Evolutionary conservation across 2,113 vertebrate species (phyloP), one percentile per base, ranked within the genome.

Genomic region (Cryptotis parvus): DNA sequence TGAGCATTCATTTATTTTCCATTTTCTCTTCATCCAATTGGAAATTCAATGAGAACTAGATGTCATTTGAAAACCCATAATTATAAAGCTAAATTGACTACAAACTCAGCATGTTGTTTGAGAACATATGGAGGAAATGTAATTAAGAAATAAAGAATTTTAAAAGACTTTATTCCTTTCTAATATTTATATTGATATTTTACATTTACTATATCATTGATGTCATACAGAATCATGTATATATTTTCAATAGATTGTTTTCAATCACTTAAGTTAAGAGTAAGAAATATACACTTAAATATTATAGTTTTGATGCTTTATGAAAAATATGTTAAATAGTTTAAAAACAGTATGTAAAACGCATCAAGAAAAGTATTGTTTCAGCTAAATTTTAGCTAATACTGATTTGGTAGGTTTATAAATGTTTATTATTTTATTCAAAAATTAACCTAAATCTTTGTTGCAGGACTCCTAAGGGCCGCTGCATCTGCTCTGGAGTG

Each of bases 21-120:
- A 91, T 90, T 92, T 92, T 82, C 66, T 92, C n/a, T 79, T 94
- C 75, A 95, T 52, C 37, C 76, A 88, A 24, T 90, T 92, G 66
- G 75, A 96, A 93, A 41, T 55, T 66, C 63, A 90, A 35, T 73
- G 31, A 29, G 82, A 95, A 93, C 66, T 76, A 35, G 61, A 69
- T 93, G 35, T 49, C 75, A 89, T 80, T 96, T 95, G 86, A 86
- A 77, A 94, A 35, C 7, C 11, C 70, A 45, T 74, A 91, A 89
- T 92, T 76, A 29, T 75, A 87, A 65, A 81, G 29, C 26, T 70
- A 91, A 91, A 91, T 91, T 93, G 16, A 43, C 58, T 76, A 55
- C 11, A 45, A 94, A 39, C 31, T 81, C 80, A 89, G 41, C 89
- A 61, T 91, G 73, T 81, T 75, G 8, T 87, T 79, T 73, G 72